phyloP scores from a whole-genome alignment of 2,797 vertebrate species.

The Parauchenoglanis ngamensis region DNA sequence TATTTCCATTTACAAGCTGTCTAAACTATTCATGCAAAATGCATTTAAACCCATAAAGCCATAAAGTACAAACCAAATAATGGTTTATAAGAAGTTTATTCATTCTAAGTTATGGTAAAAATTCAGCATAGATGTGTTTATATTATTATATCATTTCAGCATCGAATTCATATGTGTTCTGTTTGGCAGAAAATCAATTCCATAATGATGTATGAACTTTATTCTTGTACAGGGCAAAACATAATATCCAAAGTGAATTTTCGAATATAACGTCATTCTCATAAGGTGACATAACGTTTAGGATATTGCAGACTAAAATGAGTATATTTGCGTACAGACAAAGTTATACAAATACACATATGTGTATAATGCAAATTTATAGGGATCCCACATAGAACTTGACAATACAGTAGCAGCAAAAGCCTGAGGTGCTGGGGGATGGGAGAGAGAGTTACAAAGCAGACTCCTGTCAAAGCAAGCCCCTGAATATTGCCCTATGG shows the following conservation, averaged over 20 bases:
- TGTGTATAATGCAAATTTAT: neutral
- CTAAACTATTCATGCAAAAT: neutral
- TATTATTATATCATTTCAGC: neutral
- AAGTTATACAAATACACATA: too few relatives aligned
- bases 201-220: neutral
- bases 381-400: neutral
- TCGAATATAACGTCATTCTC: neutral
- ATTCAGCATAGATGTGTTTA: neutral
- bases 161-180: neutral
- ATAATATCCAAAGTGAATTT: neutral
- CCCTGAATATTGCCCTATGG: slow-evolving; percentile 39
- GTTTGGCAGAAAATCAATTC: neutral
- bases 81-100: neutral
- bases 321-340: neutral
- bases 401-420: slow-evolving; percentile 27
- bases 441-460: slow-evolving; percentile 24
- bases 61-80: neutral
- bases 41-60: neutral
- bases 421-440: slow-evolving; percentile 31
- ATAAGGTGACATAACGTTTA: neutral
- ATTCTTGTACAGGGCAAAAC: neutral
- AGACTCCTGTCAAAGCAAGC: slow-evolving; percentile 27
- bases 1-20: neutral
- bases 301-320: neutral
- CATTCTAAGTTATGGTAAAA: neutral